Evolutionary conservation across 2,888 invertebrate species (phyloP).

Genomic region (Acleris laterana): DNA sequence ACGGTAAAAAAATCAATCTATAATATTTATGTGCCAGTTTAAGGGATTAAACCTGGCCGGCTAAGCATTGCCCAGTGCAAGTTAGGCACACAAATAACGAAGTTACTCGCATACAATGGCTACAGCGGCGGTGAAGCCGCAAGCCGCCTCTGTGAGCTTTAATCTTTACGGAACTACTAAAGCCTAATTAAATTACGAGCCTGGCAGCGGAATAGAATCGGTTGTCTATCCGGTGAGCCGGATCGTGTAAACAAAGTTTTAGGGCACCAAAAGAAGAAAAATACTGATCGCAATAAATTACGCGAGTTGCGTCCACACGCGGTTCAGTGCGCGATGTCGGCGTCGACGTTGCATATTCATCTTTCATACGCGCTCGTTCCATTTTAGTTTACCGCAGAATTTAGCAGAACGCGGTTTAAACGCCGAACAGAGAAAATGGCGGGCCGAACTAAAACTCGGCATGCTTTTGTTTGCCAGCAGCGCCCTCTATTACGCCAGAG

Average conservation of each 20-base stretch:
- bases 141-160: constrained; percentile 35
- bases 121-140: constrained; percentile 33
- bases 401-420: constrained; percentile 67
- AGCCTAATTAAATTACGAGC: constrained; percentile 52
- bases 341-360: constrained; percentile 73
- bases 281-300: constrained; percentile 58
- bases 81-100: constrained; percentile 36
- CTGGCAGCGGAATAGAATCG: constrained; percentile 45
- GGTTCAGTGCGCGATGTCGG: constrained; percentile 52
- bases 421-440: constrained; percentile 70
- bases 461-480: constrained; percentile 75
- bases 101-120: constrained; percentile 37
- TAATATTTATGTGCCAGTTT: constrained; percentile 2
- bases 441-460: constrained; percentile 67
- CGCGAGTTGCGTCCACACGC: constrained; percentile 48
- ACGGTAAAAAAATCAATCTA: background rate
- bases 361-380: constrained; percentile 64
- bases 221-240: constrained; percentile 42
- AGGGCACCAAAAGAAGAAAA: constrained; percentile 46
- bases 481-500: constrained; percentile 69
- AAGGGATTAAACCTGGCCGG: constrained; percentile 32
- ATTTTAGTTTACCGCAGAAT: constrained; percentile 58
- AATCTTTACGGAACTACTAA: constrained; percentile 38
- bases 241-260: constrained; percentile 44
- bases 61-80: constrained; percentile 17